Base-by-base conservation (phyloP, 92 coral and sea anemone genomes). In the Porites rus region DNA sequence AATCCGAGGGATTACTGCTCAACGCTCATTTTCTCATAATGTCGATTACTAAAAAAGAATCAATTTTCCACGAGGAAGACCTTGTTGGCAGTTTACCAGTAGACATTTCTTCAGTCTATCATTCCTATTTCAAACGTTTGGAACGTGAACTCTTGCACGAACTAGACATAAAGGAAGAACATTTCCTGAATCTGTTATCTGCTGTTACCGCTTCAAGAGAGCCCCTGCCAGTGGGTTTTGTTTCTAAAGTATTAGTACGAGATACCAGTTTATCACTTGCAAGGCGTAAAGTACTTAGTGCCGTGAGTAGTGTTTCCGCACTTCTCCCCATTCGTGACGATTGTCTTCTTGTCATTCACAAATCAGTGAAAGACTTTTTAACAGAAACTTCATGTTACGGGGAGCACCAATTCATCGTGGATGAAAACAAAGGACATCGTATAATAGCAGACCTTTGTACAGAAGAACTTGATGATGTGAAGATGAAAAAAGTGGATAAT, bases 1-100 rank as follows among this genome's bases (percentile, higher is more conserved):
- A 86, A 63, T 92, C 91, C 46, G 93, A 92, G 22, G 86, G 86
- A 19, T 72, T 59, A 7, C 72, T 82, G 78, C 10, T 82, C 19
- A 72, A 70, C 6, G 86, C 77, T 7, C 22, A 71, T 52, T 82
- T 71, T 56, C 60, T 63, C 53, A 43, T 72, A n/a, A 8, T 16
- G 8, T 71, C 19, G 63, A 6, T 72, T 16, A 58, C 51, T 13
- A 62, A 72, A 59, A 38, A 73, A 58, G 8, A 16, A n/a, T 10
- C 58, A 1, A 14, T 82, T 59, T 22, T 79, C 0, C 4, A 56
- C 8, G 18, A 51, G 21, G 78, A 4, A 25, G 53, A 70, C 10
- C 61, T 82, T 10, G 86, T 56, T 59, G 59, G 51, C 22, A 59
- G n/a, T 20, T 58, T 82, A 8, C 86, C 86, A n/a, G n/a, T n/a